Conservation (phyloP, 2,888 invertebrate genomes). For the Empis stercorea region DNA sequence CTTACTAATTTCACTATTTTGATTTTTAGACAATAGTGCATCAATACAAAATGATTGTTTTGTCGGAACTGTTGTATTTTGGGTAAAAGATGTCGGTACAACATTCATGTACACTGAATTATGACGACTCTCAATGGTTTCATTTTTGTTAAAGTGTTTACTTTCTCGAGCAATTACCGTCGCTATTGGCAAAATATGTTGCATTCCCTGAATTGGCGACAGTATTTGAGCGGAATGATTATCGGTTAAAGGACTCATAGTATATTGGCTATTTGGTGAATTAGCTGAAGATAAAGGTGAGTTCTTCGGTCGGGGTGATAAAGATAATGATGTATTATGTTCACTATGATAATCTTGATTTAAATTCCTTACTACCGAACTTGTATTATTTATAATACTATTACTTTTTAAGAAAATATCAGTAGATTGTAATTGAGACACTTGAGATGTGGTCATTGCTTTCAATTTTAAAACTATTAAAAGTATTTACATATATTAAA, state of each 20-base stretch:
- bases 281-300: not conserved
- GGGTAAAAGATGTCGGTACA: not conserved
- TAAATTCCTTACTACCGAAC: too few species aligned
- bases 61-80: slow-evolving; percentile 7
- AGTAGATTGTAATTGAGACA: too few species aligned
- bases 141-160: not conserved
- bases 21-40: slow-evolving; percentile 59
- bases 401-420: too few species aligned
- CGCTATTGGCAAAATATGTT: not conserved
- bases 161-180: not conserved
- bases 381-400: too few species aligned
- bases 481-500: too few species aligned
- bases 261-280: not conserved
- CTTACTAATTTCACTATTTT: slow-evolving; percentile 21
- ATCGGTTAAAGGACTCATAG: not conserved
- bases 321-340: not conserved
- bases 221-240: not conserved
- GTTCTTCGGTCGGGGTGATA: not conserved
- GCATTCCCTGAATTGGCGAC: not conserved
- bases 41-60: slow-evolving; percentile 85
- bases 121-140: not conserved
- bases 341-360: not conserved
- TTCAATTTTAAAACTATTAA: too few species aligned
- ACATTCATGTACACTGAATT: not conserved
- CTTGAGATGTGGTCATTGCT: too few species aligned